These are phyloP conservation scores for Tachuris rubrigastra DNA, from an alignment of 2,113 vertebrate genomes.

Conservation along the genomic window DNA sequence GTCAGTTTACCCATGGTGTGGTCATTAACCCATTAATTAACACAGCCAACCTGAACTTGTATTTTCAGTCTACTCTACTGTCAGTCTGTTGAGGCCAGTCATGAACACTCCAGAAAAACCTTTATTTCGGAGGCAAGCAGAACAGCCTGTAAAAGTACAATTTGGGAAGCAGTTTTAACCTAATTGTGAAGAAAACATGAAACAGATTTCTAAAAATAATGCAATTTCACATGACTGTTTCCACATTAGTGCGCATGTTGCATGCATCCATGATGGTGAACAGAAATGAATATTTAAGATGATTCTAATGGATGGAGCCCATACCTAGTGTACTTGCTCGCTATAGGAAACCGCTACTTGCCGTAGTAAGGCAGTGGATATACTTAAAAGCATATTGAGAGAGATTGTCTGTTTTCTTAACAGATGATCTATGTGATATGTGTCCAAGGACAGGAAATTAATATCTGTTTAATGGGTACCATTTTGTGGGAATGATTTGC, in stretches of 20 bases:
- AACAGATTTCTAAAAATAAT: neutral
- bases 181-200: neutral
- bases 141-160: neutral
- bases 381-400: neutral
- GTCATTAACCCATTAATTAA: neutral
- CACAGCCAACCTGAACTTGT: neutral
- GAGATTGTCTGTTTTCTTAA: neutral
- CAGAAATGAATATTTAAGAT: neutral
- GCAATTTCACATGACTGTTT: neutral
- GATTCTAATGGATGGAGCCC: neutral
- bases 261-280: neutral
- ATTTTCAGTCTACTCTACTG: neutral
- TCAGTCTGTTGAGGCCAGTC: neutral
- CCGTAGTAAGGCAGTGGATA: neutral
- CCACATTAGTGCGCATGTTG: neutral
- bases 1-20: neutral
- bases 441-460: neutral
- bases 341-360: neutral
- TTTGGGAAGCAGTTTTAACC: neutral
- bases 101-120: neutral
- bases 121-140: neutral
- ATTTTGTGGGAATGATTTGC: neutral
- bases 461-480: neutral
- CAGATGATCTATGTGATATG: neutral
- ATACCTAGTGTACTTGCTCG: fast-evolving